A percentile compares a stretch with the other conserved stretches of the same genome.
Evolutionary conservation across 2,113 vertebrate genomes (phyloP).

Genomic region (Cyanoderma ruficeps): DNA sequence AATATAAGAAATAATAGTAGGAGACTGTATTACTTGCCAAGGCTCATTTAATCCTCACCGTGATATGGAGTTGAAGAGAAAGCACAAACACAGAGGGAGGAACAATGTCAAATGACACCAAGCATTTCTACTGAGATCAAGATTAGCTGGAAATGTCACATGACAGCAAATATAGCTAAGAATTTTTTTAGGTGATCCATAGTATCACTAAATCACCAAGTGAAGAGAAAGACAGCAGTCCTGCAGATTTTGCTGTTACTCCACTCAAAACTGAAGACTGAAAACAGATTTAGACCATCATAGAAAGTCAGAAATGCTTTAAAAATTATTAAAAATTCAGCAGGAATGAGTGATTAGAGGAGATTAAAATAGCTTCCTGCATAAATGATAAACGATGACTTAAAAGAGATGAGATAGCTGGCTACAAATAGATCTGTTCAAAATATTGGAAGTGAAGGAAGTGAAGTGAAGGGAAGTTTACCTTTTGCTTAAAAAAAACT

Average conservation of each 20-base stretch:
- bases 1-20: background rate
- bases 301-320: background rate
- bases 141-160: background rate
- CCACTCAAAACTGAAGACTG: background rate
- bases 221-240: background rate
- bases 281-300: background rate
- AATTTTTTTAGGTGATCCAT: background rate
- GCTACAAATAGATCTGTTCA: background rate
- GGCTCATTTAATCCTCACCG: slow-evolving; percentile 23
- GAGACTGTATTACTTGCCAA: background rate
- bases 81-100: background rate
- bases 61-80: background rate
- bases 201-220: background rate
- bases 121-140: background rate
- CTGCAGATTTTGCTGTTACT: background rate
- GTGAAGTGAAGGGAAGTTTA: background rate
- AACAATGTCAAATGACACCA: background rate
- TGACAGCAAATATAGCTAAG: background rate
- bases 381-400: slow-evolving; percentile 2
- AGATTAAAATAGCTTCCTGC: background rate
- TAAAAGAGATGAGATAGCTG: background rate
- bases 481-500: background rate
- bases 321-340: background rate
- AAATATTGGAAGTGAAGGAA: background rate
- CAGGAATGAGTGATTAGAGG: background rate